phyloP scores from a whole-genome alignment of 2,113 vertebrate genomes.

The Synchiropus splendidus region DNA sequence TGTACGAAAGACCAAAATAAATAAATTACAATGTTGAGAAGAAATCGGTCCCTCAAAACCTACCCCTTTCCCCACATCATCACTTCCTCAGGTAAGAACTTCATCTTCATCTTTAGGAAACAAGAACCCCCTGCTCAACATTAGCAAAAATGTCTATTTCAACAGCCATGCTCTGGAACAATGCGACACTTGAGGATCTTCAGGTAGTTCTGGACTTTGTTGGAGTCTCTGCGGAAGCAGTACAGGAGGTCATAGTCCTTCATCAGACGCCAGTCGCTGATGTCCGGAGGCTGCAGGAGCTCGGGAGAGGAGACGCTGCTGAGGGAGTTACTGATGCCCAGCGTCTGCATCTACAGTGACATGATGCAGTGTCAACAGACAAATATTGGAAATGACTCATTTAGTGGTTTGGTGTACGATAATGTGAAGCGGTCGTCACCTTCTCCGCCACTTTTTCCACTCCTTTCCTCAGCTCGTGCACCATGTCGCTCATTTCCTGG shows the following conservation, averaged over 20 bases:
- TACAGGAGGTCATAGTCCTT: conserved; percentile 71
- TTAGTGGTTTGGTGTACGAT: no score
- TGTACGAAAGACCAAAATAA: no score
- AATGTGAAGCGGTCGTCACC: no score
- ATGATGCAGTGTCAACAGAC: not conserved
- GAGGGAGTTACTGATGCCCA: conserved; percentile 70
- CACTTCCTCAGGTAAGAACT: no score
- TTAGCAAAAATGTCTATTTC: not conserved
- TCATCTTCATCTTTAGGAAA: no score
- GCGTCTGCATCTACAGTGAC: conserved; percentile 69
- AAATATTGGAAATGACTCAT: no score
- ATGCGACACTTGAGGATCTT: conserved; percentile 77
- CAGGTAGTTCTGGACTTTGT: conserved; percentile 79
- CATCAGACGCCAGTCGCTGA: conserved; percentile 59
- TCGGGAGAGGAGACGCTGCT: conserved; percentile 52
- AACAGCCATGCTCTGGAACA: conserved; percentile 63
- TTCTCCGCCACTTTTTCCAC: conserved; percentile 74
- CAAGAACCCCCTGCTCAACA: no score
- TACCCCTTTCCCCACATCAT: no score
- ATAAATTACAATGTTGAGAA: no score
- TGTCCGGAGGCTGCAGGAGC: conserved; percentile 15
- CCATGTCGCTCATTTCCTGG: conserved; percentile 73
- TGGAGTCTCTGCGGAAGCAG: conserved; percentile 76
- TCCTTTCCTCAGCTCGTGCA: conserved; percentile 68
- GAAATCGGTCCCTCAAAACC: no score